Conservation (phyloP, 2,888 invertebrate genomes). For the Seladonia tumulorum region DNA sequence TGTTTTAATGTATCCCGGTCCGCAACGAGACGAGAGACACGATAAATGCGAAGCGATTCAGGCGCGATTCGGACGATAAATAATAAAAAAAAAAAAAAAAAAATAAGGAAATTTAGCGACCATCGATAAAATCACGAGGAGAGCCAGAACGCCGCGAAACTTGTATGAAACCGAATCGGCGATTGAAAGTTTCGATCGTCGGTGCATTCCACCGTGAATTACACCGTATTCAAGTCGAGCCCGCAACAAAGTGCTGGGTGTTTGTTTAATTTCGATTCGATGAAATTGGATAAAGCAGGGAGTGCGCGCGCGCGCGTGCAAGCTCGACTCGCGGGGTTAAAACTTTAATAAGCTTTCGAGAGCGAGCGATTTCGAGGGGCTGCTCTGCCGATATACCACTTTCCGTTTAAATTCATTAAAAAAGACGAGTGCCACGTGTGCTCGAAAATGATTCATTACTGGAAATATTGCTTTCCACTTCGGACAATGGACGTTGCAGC, state of each 20-base stretch:
- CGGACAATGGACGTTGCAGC: background rate
- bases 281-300: background rate
- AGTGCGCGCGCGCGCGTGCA: background rate
- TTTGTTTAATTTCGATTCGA: conserved; percentile 5
- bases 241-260: background rate
- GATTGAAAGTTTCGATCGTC: background rate
- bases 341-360: conserved; percentile 1
- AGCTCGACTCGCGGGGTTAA: background rate
- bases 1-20: background rate
- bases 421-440: background rate
- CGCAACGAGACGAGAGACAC: background rate
- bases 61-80: too few species aligned
- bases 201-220: background rate
- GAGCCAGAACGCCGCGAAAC: background rate
- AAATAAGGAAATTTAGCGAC: background rate
- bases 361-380: background rate
- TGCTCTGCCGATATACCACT: background rate
- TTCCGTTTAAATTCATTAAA: background rate
- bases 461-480: conserved; percentile 3
- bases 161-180: background rate
- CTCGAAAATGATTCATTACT: conserved; percentile 9
- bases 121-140: background rate
- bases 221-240: background rate
- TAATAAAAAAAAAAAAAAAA: background rate
- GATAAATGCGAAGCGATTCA: too few species aligned